These are phyloP conservation scores for Chrysomallon squamiferum DNA, from an alignment of 1,140 invertebrate species.

Conservation along the genomic window DNA sequence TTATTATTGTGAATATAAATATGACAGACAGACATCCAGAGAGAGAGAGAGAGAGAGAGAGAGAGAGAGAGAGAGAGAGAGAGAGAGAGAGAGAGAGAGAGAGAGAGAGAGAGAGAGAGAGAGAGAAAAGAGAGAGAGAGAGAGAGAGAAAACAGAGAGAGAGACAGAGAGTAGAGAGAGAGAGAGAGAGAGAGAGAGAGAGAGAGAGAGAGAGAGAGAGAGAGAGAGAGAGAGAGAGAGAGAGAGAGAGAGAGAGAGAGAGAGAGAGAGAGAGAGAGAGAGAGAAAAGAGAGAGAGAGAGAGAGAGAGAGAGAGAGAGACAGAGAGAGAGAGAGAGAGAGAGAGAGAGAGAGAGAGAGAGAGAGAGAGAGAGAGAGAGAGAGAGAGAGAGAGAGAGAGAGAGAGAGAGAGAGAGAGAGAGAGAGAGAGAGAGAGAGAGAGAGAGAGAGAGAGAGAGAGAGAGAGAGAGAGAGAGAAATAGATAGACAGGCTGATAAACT, in stretches of 20 bases:
- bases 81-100: neutral
- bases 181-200: too few relatives aligned
- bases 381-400: conserved; percentile 5
- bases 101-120: conserved; percentile 5
- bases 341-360: neutral
- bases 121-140: neutral
- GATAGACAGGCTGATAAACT: too few relatives aligned
- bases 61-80: neutral
- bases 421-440: neutral
- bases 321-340: too few relatives aligned
- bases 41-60: neutral
- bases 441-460: too few relatives aligned
- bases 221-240: too few relatives aligned
- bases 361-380: conserved; percentile 2
- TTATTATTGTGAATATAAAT: too few relatives aligned
- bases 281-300: too few relatives aligned
- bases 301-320: neutral
- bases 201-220: too few relatives aligned
- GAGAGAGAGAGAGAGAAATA: too few relatives aligned
- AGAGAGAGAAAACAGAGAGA: neutral
- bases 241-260: too few relatives aligned
- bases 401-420: neutral
- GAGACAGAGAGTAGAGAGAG: too few relatives aligned
- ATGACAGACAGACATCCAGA: neutral
- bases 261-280: too few relatives aligned